These are phyloP conservation scores for Saguinus midas DNA, from an alignment of 2,113 vertebrate species.

Conservation along the genomic window DNA sequence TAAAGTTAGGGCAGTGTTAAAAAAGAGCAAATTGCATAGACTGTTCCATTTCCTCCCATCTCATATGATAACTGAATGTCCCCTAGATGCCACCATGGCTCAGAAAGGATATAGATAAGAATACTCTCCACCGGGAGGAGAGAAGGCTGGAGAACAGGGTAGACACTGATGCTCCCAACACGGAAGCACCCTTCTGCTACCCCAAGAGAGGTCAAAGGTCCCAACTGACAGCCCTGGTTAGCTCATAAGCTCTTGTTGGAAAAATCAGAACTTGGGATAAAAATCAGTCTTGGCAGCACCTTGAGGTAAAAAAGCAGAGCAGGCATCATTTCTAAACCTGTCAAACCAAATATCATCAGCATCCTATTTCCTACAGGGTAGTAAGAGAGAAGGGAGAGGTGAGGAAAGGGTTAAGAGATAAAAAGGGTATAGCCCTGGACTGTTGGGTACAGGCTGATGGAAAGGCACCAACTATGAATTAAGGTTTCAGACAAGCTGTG, in stretches of 20 bases:
- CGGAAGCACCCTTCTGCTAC: background rate
- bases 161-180: background rate
- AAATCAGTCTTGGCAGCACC: slow-evolving; percentile 64
- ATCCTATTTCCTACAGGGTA: background rate
- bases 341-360: slow-evolving; percentile 26
- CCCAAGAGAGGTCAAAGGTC: background rate
- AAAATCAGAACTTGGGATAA: slow-evolving; percentile 46
- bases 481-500: background rate
- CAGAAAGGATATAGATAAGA: background rate
- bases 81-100: background rate
- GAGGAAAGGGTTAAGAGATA: background rate
- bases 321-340: background rate
- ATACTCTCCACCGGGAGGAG: background rate
- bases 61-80: background rate
- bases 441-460: background rate
- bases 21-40: background rate
- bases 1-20: background rate
- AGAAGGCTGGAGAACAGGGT: background rate
- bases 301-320: slow-evolving; percentile 60
- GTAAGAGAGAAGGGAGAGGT: too few relatives aligned
- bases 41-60: background rate
- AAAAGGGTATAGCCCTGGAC: background rate
- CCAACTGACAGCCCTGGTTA: slow-evolving; percentile 27
- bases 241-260: background rate
- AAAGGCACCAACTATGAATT: background rate